A percentile compares a stretch with the other conserved stretches of the same genome.
Evolutionary conservation across 2,113 vertebrate species (phyloP).

Genomic region (Mormyrus iriodes): DNA sequence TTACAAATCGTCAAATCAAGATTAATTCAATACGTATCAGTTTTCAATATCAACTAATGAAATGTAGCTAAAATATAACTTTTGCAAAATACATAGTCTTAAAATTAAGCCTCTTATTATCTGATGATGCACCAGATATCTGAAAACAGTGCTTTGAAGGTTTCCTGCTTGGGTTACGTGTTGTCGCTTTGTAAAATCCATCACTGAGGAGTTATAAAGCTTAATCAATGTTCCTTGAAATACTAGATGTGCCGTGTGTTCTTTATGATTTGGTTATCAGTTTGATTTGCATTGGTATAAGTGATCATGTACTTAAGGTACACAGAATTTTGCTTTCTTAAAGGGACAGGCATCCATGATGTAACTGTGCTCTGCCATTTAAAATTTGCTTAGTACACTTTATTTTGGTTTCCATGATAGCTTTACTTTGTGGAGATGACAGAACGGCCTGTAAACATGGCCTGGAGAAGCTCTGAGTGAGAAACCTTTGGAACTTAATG

Average conservation of each 20-base stretch:
- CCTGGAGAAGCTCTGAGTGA: background rate
- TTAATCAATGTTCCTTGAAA: background rate
- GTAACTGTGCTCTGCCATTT: no score
- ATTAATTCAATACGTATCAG: background rate
- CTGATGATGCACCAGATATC: background rate
- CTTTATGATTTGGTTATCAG: background rate
- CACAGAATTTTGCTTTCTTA: background rate
- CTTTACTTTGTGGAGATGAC: background rate
- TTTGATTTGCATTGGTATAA: background rate
- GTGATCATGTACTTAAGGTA: background rate
- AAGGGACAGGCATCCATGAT: no score
- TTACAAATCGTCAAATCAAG: background rate
- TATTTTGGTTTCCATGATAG: no score
- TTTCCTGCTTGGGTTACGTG: background rate
- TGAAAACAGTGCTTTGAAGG: background rate
- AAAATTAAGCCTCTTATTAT: background rate
- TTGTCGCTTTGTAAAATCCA: background rate
- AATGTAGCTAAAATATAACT: background rate
- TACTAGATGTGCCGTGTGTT: background rate
- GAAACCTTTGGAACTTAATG: background rate
- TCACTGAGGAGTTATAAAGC: background rate
- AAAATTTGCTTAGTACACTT: no score
- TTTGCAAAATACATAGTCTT: background rate
- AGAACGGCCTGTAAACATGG: background rate
- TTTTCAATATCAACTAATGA: background rate